phyloP scores from a whole-genome alignment of 2,888 invertebrate genomes.

The Habroteleia sp. region DNA sequence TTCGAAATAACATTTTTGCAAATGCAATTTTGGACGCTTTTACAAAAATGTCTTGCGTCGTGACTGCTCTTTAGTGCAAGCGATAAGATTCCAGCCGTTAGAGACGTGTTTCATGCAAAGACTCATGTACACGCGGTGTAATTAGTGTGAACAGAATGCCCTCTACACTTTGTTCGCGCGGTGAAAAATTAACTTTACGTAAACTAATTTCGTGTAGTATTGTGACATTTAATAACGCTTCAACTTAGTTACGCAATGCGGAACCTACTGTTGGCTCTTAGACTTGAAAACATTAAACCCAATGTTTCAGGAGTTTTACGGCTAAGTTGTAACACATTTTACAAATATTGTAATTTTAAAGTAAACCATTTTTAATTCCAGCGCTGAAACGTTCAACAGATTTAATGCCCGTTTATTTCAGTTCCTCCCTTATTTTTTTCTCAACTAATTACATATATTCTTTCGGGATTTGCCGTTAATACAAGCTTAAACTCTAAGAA shows the following conservation, averaged over 20 bases:
- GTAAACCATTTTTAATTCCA: constrained; percentile 31
- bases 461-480: constrained; percentile 7
- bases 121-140: constrained; percentile 28
- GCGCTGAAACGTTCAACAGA: constrained; percentile 12
- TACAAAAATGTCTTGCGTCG: constrained; percentile 4
- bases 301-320: constrained; percentile 12
- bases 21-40: constrained; percentile 15
- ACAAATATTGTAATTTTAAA: constrained; percentile 14
- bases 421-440: constrained; percentile 1
- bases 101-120: constrained; percentile 35
- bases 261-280: constrained; percentile 15
- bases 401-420: constrained; percentile 16
- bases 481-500: neutral
- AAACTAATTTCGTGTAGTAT: constrained; percentile 53
- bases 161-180: constrained; percentile 41
- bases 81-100: constrained; percentile 30
- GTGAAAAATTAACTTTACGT: constrained; percentile 54
- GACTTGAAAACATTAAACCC: constrained; percentile 26
- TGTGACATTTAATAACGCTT: constrained; percentile 51
- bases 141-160: constrained; percentile 53
- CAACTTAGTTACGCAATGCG: constrained; percentile 36
- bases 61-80: constrained; percentile 5
- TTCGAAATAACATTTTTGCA: constrained; percentile 10
- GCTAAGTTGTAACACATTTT: constrained; percentile 18
- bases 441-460: constrained; percentile 21